A percentile compares a stretch with the other conserved stretches of the same genome.
These are phyloP conservation scores for Cyprinella venusta DNA, from an alignment of 2,797 vertebrate species.

Conservation along the genomic window DNA sequence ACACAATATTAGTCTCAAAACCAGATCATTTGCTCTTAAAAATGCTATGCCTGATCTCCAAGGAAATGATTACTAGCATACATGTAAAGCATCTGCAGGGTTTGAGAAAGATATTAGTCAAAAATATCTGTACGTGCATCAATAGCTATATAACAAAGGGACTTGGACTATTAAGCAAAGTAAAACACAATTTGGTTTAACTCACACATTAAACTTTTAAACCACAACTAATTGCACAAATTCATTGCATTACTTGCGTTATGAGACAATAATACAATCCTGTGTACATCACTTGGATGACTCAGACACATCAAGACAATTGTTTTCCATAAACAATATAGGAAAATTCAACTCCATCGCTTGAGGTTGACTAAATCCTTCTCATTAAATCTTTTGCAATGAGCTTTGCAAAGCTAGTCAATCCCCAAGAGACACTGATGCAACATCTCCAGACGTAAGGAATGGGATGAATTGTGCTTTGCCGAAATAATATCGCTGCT, in stretches of 20 bases:
- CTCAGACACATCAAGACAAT: background rate
- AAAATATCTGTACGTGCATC: too few relatives aligned
- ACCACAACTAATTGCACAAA: slow-evolving; percentile 1
- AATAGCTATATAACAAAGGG: background rate
- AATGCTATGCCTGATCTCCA: background rate
- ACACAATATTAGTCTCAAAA: background rate
- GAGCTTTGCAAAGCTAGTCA: slow-evolving; percentile 38
- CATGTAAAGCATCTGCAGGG: background rate
- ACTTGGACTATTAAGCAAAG: background rate
- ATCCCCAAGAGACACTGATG: slow-evolving; percentile 35
- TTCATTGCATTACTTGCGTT: background rate
- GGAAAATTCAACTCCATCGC: background rate
- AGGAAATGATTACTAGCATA: background rate
- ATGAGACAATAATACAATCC: slow-evolving; percentile 4
- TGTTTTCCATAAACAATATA: slow-evolving; percentile 32
- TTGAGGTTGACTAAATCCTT: slow-evolving; percentile 16
- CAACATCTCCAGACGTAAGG: slow-evolving; percentile 43
- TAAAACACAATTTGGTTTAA: background rate
- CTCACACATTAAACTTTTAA: background rate
- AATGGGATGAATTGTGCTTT: slow-evolving; percentile 15
- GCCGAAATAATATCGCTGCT: slow-evolving; percentile 10
- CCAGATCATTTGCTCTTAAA: background rate
- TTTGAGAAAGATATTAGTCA: background rate
- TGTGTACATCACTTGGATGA: slow-evolving; percentile 30
- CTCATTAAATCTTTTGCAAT: slow-evolving; percentile 40